Evolutionary conservation across 2,888 invertebrate genomes (phyloP), one percentile per base, ranked within the genome.

Genomic region (Drosophila phalerata): DNA sequence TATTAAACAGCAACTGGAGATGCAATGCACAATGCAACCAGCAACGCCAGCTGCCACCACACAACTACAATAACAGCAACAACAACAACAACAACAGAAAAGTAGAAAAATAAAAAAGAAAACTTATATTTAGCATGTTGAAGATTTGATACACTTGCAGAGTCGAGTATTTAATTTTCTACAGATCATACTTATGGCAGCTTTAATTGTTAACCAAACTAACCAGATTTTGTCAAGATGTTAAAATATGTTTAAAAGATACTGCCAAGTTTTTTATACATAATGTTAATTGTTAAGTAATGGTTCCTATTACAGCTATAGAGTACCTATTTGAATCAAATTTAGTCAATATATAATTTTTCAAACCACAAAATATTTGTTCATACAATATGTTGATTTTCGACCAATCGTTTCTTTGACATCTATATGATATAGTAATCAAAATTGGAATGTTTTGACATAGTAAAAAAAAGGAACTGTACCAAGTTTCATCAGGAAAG

Each of bases 1-100:
- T 85, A 85, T 85, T 85, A 89, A 85, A 74, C 77, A 89, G 79
- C 64, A 68, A 69, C 73, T 63, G 86, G 86, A 73, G 80, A 75
- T 79, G 75, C 75, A 58, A 49, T 51, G 70, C 71, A 57, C 32
- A 43, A 30, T 47, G 58, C 52, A 34, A 37, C 57, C 49, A n/a
- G n/a, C n/a, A n/a, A n/a, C 63, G 51, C 67, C 80, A 79, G 69
- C 79, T 76, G 76, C 74, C 79, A 67, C 42, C 63, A 55, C 79
- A 71, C 67, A 65, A 69, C 55, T 55, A 57, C 70, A 79, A 45
- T 56, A 75, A 67, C 32, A 42, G 17, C 40, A 47, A 45, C 62
- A 52, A 1, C 30, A 9, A 38, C 60, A 47, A 6, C 48, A 58
- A n/a, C 45, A 48, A 34, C 65, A 70, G 56, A 52, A 67, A 28